Evolutionary conservation across 53 echinoderm and acorn worm genomes (phyloP).

Genomic region (Echinometra lucunter): DNA sequence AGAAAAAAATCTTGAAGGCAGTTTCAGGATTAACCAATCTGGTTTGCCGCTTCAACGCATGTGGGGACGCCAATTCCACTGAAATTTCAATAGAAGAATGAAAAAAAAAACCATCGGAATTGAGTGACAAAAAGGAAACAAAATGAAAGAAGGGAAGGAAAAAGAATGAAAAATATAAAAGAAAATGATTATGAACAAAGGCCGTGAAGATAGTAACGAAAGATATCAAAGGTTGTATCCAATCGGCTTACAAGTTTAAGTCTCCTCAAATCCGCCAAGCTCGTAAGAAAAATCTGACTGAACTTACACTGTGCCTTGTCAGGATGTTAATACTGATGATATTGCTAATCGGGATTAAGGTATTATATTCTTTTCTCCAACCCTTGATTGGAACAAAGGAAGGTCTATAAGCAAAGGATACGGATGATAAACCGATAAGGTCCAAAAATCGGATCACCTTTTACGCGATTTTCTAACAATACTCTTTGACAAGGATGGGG

Average conservation of each 20-base stretch:
- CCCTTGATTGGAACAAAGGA: conserved; percentile 28
- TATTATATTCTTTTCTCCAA: background rate
- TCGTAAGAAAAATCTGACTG: conserved; percentile 39
- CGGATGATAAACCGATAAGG: conserved; percentile 24
- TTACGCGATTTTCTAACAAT: background rate
- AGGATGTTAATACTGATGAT: conserved; percentile 8
- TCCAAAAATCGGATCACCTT: conserved; percentile 30
- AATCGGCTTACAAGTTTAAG: conserved; percentile 56
- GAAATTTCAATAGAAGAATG: background rate
- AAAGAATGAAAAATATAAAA: background rate
- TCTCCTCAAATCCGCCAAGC: conserved; percentile 24
- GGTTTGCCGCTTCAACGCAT: background rate
- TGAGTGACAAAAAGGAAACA: background rate
- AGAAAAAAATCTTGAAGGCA: background rate
- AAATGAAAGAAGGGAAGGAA: background rate
- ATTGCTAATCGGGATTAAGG: conserved; percentile 27
- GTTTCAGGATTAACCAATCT: background rate
- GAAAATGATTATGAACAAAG: conserved; percentile 38
- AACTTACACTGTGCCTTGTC: conserved; percentile 9
- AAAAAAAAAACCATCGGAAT: background rate
- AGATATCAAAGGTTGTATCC: background rate
- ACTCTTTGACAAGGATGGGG: background rate
- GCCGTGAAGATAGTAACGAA: background rate
- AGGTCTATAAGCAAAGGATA: conserved; percentile 34
- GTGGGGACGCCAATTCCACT: background rate